Conservation (phyloP, 2,113 vertebrate species). For the Crotalus horridus region DNA sequence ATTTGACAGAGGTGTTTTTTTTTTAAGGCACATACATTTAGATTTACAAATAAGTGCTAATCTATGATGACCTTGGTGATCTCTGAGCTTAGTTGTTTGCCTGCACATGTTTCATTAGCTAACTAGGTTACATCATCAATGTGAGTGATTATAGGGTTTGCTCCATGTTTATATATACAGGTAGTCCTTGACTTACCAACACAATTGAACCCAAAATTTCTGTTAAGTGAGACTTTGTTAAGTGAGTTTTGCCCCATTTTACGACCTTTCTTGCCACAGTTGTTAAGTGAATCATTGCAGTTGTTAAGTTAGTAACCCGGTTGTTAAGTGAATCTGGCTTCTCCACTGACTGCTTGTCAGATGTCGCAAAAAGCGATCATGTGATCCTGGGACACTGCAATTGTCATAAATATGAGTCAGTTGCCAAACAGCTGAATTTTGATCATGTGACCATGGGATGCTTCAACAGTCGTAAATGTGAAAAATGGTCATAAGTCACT, state of each 20-base stretch:
- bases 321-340: background rate
- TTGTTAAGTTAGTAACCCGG: background rate
- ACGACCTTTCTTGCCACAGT: too few species aligned
- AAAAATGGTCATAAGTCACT: too few species aligned
- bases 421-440: background rate
- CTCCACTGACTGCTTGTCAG: background rate
- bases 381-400: background rate
- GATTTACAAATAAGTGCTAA: background rate
- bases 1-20: background rate
- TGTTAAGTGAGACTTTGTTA: too few species aligned
- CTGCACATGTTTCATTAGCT: background rate
- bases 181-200: too few species aligned
- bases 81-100: background rate
- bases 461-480: too few species aligned
- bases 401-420: background rate
- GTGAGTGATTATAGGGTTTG: background rate
- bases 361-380: background rate
- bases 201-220: too few species aligned
- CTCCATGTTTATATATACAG: background rate
- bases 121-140: background rate
- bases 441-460: background rate
- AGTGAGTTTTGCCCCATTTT: too few species aligned
- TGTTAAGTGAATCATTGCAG: too few species aligned
- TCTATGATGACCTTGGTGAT: background rate
- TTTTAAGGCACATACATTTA: background rate